Percentiles rank a stretch among this genome's conserved stretches.
Conservation (phyloP, 2,888 invertebrate genomes). For the Aphelenchoides bicaudatus region DNA sequence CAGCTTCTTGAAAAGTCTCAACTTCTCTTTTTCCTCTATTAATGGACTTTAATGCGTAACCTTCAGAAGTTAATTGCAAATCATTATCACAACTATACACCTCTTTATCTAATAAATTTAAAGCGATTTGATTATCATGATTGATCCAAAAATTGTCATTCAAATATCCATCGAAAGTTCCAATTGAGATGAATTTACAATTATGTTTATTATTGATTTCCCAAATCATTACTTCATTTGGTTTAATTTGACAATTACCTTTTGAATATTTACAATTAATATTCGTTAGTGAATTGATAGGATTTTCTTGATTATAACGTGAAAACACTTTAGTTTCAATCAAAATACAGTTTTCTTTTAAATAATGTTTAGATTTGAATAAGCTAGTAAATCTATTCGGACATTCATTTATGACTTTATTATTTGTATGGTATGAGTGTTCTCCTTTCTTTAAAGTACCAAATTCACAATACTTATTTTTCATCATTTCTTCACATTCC, state of each 20-base stretch:
- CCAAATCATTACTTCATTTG: constrained; percentile 44
- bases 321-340: constrained; percentile 44
- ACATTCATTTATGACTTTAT: constrained; percentile 39
- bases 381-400: constrained; percentile 43
- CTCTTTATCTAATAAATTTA: constrained; percentile 24
- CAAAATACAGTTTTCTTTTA: constrained; percentile 42
- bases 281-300: constrained; percentile 35
- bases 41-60: too few relatives aligned
- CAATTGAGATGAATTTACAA: constrained; percentile 38
- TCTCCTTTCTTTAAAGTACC: too few relatives aligned
- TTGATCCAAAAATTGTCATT: too few relatives aligned
- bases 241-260: constrained; percentile 36
- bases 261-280: constrained; percentile 39
- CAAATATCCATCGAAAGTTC: constrained; percentile 39
- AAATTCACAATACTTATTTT: too few relatives aligned
- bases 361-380: constrained; percentile 35
- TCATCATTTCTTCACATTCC: too few relatives aligned
- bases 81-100: too few relatives aligned
- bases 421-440: constrained; percentile 37
- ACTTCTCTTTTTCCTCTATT: too few relatives aligned
- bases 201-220: constrained; percentile 39
- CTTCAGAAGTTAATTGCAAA: too few relatives aligned
- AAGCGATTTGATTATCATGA: too few relatives aligned
- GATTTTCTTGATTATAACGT: constrained; percentile 39
- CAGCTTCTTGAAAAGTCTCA: too few relatives aligned